Percentiles rank a stretch among this genome's conserved stretches.
Conservation (phyloP, 2,888 invertebrate species). For the Schizaphis graminum region DNA sequence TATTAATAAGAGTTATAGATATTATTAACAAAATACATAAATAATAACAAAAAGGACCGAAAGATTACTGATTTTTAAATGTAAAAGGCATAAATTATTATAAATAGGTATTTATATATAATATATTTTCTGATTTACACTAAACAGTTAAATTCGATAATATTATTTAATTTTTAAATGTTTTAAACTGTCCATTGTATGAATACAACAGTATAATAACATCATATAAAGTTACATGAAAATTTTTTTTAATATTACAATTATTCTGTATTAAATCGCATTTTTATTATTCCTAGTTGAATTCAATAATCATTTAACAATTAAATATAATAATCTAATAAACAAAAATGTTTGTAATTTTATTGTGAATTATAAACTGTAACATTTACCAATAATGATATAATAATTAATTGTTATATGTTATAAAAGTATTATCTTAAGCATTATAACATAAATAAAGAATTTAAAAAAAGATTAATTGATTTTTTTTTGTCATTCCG, state of each 20-base stretch:
- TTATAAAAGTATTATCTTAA: not conserved
- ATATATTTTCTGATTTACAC: not conserved
- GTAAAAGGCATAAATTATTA: not conserved
- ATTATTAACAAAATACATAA: not conserved
- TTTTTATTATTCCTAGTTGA: not conserved
- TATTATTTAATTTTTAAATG: not conserved
- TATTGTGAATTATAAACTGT: not conserved
- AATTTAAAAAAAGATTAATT: not conserved
- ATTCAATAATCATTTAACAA: not conserved
- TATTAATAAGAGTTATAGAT: not conserved
- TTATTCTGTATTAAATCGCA: not conserved
- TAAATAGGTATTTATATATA: too few species aligned
- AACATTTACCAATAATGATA: not conserved
- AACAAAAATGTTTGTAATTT: not conserved
- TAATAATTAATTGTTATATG: not conserved
- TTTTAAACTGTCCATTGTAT: not conserved
- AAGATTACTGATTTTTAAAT: not conserved
- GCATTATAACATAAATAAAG: not conserved
- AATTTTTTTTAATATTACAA: not conserved
- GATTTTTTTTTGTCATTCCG: not conserved
- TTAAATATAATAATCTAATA: not conserved
- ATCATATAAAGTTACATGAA: not conserved
- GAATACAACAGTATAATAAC: not conserved
- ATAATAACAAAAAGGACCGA: not conserved
- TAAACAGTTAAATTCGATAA: not conserved